A percentile compares a stretch with the other conserved stretches of the same genome.
These are phyloP conservation scores for Cottoperca gobio DNA, from an alignment of 2,797 vertebrate species.

Conservation along the genomic window DNA sequence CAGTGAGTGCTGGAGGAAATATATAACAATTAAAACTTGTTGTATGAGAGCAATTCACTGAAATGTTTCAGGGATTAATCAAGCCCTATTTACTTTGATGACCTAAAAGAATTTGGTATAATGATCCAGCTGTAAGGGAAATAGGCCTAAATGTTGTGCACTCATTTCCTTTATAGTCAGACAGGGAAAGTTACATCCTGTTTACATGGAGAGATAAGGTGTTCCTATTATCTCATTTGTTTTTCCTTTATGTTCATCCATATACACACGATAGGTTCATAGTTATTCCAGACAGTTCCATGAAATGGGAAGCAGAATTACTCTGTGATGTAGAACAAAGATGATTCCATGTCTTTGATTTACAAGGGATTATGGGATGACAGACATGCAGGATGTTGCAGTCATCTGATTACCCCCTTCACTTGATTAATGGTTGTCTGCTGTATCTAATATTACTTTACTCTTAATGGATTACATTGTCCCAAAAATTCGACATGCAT, in stretches of 20 bases:
- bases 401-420: neutral
- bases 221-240: no score
- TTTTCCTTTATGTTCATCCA: neutral
- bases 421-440: neutral
- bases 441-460: neutral
- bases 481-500: neutral
- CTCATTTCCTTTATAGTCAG: neutral
- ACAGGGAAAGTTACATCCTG: neutral
- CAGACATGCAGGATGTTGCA: conserved; percentile 18
- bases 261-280: neutral
- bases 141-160: no score
- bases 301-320: neutral
- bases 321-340: neutral
- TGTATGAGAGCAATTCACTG: no score
- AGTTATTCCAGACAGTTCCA: neutral
- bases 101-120: no score
- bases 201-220: neutral
- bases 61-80: no score
- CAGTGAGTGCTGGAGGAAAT: no score
- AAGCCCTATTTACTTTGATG: no score
- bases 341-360: neutral
- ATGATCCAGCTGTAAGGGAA: no score
- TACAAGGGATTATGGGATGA: conserved; percentile 1
- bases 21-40: no score
- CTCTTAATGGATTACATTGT: neutral